Percentiles rank a stretch among this genome's conserved stretches.
phyloP scores from a whole-genome alignment of 2,888 invertebrate genomes.

The Thymelicus sylvestris region DNA sequence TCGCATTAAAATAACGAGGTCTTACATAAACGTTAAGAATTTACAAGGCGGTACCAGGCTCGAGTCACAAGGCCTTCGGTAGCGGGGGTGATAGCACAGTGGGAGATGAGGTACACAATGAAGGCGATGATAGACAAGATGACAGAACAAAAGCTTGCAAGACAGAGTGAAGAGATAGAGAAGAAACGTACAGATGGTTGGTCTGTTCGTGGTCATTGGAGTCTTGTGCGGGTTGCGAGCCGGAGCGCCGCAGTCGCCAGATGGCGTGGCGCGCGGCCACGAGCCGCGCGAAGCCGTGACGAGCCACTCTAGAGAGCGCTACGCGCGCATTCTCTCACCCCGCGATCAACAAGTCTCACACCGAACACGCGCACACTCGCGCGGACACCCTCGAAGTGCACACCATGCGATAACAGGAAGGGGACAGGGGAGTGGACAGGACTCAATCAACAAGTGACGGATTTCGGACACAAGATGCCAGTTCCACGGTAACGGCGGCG shows the following conservation, averaged over 20 bases:
- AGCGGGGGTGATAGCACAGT: conserved; percentile 12
- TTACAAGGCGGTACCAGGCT: background rate
- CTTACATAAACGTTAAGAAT: conserved; percentile 20
- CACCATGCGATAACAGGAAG: conserved; percentile 52
- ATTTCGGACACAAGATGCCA: conserved; percentile 36
- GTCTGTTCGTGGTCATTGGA: conserved; percentile 82
- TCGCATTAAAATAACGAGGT: conserved; percentile 25
- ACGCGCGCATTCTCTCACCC: conserved; percentile 64
- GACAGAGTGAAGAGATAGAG: conserved; percentile 64
- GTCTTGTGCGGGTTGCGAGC: conserved; percentile 80
- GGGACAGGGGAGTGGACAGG: conserved; percentile 34
- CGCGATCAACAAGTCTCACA: conserved; percentile 62
- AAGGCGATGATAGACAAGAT: conserved; percentile 41
- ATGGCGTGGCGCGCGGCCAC: conserved; percentile 89
- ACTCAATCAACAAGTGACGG: conserved; percentile 52
- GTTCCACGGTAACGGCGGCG: conserved; percentile 38
- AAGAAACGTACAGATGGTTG: conserved; percentile 83
- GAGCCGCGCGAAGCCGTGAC: conserved; percentile 88
- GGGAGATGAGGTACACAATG: conserved; percentile 42
- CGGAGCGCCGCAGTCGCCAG: conserved; percentile 87
- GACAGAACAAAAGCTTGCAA: conserved; percentile 52
- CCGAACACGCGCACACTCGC: conserved; percentile 48
- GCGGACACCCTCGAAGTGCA: conserved; percentile 51
- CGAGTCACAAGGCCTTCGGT: background rate
- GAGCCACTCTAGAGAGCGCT: conserved; percentile 85